phyloP scores from a whole-genome alignment of 2,113 vertebrate species.

The Trichomycterus rosablanca region DNA sequence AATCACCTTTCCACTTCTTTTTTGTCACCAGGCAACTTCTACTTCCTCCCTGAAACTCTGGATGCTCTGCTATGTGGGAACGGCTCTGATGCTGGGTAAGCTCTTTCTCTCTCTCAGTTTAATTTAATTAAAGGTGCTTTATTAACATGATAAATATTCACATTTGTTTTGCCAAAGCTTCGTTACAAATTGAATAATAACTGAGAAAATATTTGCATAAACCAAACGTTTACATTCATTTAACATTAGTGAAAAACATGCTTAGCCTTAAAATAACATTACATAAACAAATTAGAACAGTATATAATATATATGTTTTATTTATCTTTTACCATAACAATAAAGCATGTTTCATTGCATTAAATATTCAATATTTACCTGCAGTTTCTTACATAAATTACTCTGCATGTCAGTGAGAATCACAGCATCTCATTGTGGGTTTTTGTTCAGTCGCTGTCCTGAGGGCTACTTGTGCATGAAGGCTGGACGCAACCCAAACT shows the following conservation, averaged over 20 bases:
- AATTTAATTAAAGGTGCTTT: neutral
- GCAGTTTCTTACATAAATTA: neutral
- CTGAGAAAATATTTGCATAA: no score
- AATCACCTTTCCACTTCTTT: no score
- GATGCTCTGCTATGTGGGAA: conserved; percentile 96
- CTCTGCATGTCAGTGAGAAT: neutral
- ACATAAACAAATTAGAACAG: no score
- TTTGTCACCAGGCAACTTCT: conserved; percentile 84
- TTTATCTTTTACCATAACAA: no score
- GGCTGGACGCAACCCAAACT: conserved; percentile 94
- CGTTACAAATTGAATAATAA: no score
- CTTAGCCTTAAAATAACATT: no score
- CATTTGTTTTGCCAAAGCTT: no score
- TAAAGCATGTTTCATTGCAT: neutral
- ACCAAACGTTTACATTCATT: no score
- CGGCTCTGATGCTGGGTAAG: conserved; percentile 95
- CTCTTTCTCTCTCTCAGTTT: neutral
- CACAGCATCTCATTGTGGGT: conserved; percentile 3
- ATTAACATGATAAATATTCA: no score
- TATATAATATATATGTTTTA: no score
- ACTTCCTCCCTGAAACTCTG: conserved; percentile 73
- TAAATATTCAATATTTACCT: neutral
- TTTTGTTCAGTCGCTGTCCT: conserved; percentile 78
- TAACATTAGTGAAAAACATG: no score
- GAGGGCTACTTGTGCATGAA: conserved; percentile 95